phyloP scores from a whole-genome alignment of 2,888 invertebrate genomes.

The Melanargia galathea region DNA sequence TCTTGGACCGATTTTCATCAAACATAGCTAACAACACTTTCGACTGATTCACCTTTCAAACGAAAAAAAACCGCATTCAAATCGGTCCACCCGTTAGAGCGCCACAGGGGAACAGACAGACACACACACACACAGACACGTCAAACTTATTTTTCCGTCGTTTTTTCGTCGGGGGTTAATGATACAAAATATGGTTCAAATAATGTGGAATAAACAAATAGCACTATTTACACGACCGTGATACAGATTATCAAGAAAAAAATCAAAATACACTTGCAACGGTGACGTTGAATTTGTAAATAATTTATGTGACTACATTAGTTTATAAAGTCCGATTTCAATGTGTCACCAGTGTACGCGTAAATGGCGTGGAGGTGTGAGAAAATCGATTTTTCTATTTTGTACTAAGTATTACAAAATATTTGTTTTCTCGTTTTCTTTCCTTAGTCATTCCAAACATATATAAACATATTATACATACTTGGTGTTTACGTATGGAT shows the following conservation, averaged over 20 bases:
- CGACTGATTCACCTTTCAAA: too few species aligned
- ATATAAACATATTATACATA: slow-evolving; percentile 28
- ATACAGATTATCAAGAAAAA: slow-evolving; percentile 8
- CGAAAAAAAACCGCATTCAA: too few species aligned
- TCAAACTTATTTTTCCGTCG: too few species aligned
- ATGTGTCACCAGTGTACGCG: slow-evolving; percentile 41
- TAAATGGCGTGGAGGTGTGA: slow-evolving; percentile 38
- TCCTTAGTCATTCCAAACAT: slow-evolving; percentile 26
- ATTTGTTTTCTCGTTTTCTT: slow-evolving; percentile 19
- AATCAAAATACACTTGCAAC: slow-evolving; percentile 9
- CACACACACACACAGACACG: too few species aligned
- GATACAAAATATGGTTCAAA: too few species aligned
- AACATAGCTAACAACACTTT: too few species aligned
- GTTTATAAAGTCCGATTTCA: slow-evolving; percentile 46
- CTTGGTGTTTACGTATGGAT: slow-evolving; percentile 24
- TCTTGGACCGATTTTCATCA: too few species aligned
- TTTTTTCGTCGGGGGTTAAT: too few species aligned
- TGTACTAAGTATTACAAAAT: slow-evolving; percentile 32
- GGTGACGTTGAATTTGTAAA: slow-evolving; percentile 44
- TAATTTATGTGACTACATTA: slow-evolving; percentile 54
- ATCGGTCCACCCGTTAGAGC: too few species aligned
- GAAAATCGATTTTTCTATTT: slow-evolving; percentile 35
- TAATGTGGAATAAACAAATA: slow-evolving; percentile 3
- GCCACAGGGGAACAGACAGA: too few species aligned
- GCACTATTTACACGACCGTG: not conserved